Base-by-base conservation (phyloP, 2,888 invertebrate species). In the Sinotaia quadrata region DNA sequence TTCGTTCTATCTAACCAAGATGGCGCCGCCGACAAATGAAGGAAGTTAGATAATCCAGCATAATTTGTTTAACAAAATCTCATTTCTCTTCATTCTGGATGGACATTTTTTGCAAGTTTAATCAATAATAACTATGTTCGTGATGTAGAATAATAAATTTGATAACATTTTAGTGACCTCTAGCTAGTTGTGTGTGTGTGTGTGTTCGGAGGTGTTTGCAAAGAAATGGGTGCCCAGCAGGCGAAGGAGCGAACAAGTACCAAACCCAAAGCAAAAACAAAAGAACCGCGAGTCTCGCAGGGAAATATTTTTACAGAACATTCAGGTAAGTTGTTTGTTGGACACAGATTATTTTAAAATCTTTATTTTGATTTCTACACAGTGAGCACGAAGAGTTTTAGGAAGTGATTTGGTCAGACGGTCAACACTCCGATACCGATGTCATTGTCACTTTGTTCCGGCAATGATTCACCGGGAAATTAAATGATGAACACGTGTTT, bases 291-390 rank as follows among this genome's bases (percentile, higher is more conserved):
- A 54, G 72, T 68, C 18, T 72, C 76, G 31, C 73, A 75, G 52
- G 76, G 75, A 58, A 76, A 76, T 72, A 76, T 76, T 49, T 76
- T 76, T 49, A 58, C 75, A 10, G 76, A 76, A 36, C 76, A 76
- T 34, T 74, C 73, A 67, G 76, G 76, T 76, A 68, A 76, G 73
- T 67, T 18, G 10, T 37, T 37, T 24, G 36, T 34, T 15, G 7
- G 24, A 18, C 47, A 21, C 47, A 18, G 21, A n/a, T n/a, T n/a
- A n/a, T n/a, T n/a, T n/a, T n/a, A n/a, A n/a, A n/a, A n/a, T n/a
- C n/a, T n/a, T n/a, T n/a, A n/a, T n/a, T n/a, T n/a, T n/a, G n/a
- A n/a, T n/a, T n/a, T n/a, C n/a, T n/a, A n/a, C n/a, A n/a, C n/a
- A n/a, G n/a, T n/a, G n/a, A n/a, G n/a, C n/a, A n/a, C n/a, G n/a